phyloP scores from a whole-genome alignment of 2,888 invertebrate genomes.

The Metalampra italica region DNA sequence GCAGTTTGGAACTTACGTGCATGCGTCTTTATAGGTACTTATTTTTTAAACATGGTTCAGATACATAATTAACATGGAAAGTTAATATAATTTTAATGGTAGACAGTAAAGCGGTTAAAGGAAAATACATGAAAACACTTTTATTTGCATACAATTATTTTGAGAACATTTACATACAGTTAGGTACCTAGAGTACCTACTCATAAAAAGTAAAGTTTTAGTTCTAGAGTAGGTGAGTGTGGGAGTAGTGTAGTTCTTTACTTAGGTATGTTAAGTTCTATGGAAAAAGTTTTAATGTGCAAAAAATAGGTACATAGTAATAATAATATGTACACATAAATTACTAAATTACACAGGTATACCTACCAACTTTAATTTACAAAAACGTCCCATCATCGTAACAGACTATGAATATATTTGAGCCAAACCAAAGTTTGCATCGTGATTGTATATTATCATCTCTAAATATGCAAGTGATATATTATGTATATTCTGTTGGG shows the following conservation, averaged over 20 bases:
- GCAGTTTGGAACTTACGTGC: conserved; percentile 37
- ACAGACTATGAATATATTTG: no score
- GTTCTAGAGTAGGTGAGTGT: no score
- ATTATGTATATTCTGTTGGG: background rate
- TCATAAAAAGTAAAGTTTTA: no score
- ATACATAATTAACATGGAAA: background rate
- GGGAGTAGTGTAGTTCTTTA: no score
- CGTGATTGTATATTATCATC: background rate
- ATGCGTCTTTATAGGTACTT: conserved; percentile 33
- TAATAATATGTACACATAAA: background rate
- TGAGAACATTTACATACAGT: no score
- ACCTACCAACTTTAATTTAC: background rate
- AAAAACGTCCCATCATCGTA: no score
- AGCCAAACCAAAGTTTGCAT: background rate
- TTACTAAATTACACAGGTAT: background rate
- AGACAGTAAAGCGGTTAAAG: background rate
- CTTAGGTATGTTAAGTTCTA: no score
- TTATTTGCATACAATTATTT: no score
- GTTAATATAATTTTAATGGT: background rate
- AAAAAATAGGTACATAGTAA: no score
- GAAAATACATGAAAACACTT: no score
- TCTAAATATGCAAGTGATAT: background rate
- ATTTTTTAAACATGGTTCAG: conserved; percentile 24
- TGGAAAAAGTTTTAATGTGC: no score
- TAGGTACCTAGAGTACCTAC: no score